These are phyloP conservation scores for Panagrolaimus sp. DNA, from an alignment of 1,140 invertebrate genomes.

Conservation along the genomic window DNA sequence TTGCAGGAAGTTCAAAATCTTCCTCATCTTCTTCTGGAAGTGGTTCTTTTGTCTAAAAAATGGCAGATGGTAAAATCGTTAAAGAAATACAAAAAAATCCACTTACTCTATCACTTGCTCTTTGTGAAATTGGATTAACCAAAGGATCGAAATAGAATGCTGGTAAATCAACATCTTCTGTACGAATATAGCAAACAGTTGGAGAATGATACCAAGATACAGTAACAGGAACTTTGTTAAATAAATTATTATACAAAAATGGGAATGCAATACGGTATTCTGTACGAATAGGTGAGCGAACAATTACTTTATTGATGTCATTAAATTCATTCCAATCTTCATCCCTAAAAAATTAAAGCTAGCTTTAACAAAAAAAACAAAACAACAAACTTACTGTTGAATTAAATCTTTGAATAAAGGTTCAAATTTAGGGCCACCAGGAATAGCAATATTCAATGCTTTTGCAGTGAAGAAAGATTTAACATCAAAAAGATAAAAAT, in stretches of 20 bases:
- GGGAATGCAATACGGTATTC: conserved; percentile 99
- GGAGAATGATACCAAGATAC: conserved; percentile 78
- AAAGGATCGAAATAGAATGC: conserved; percentile 99
- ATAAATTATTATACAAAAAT: conserved; percentile 87
- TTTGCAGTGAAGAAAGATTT: conserved; percentile 99
- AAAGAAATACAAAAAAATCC: no score
- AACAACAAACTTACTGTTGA: conserved; percentile 68
- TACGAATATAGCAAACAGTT: conserved; percentile 98
- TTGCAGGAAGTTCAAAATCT: conserved; percentile 83
- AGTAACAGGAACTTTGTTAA: conserved; percentile 52
- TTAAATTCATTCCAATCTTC: conserved; percentile 99
- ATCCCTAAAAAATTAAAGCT: conserved; percentile 66
- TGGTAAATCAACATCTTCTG: conserved; percentile 98
- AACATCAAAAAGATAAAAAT: conserved; percentile 97
- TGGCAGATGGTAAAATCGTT: no score
- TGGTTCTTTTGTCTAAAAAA: background rate
- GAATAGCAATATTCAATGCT: conserved; percentile 99
- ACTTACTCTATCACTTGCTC: conserved; percentile 68
- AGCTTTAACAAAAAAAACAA: conserved; percentile 22
- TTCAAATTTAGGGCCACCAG: conserved; percentile 98
- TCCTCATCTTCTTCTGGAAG: conserved; percentile 72
- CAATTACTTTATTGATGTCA: conserved; percentile 99
- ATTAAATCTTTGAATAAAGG: conserved; percentile 95
- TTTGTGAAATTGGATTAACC: conserved; percentile 95
- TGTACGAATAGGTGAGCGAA: conserved; percentile 91